Percentiles rank a stretch among this genome's conserved stretches.
These are phyloP conservation scores for Anguilla anguilla DNA, from an alignment of 2,797 vertebrate genomes.

Conservation along the genomic window DNA sequence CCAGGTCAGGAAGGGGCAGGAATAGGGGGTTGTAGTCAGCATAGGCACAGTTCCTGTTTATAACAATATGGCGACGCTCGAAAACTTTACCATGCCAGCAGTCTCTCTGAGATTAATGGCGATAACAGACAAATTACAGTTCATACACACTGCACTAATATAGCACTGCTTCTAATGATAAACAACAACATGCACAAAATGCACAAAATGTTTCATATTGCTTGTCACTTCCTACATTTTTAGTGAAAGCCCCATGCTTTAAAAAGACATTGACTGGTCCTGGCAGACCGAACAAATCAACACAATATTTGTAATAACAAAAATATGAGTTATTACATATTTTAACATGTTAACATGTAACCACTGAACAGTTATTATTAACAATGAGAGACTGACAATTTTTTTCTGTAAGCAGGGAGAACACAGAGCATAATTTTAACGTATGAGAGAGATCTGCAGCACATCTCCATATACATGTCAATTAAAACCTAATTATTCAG, in stretches of 20 bases:
- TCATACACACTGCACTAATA: background rate
- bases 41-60: constrained; percentile 62
- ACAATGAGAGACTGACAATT: background rate
- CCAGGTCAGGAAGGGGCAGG: constrained; percentile 27
- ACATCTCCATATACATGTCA: background rate
- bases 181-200: background rate
- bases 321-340: background rate
- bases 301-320: background rate
- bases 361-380: background rate
- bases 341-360: background rate
- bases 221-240: background rate
- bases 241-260: background rate
- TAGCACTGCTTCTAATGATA: background rate
- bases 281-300: background rate
- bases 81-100: background rate
- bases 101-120: background rate
- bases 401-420: background rate
- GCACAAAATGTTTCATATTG: background rate
- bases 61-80: constrained; percentile 61
- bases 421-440: background rate
- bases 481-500: background rate
- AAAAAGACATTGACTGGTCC: background rate
- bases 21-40: constrained; percentile 32
- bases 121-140: background rate
- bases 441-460: background rate